These are phyloP conservation scores for Pocota personata DNA, from an alignment of 2,888 invertebrate species.

Conservation along the genomic window DNA sequence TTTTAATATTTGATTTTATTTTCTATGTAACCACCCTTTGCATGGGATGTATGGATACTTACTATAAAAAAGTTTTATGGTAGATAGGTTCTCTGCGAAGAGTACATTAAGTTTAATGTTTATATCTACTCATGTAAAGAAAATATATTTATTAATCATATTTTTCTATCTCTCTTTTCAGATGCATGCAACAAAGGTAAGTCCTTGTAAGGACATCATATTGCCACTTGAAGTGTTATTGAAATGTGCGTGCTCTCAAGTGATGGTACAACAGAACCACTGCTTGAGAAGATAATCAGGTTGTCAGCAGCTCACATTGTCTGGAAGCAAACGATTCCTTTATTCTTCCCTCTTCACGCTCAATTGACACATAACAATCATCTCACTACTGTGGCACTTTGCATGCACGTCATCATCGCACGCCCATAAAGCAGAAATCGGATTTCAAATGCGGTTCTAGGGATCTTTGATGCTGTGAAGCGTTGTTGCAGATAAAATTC, in stretches of 20 bases:
- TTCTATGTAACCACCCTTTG: too few species aligned
- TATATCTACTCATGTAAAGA: not conserved
- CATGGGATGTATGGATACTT: too few species aligned
- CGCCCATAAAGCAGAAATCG: conserved; percentile 40
- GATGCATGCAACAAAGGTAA: conserved; percentile 50
- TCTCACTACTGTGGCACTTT: conserved; percentile 41
- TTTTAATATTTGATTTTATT: too few species aligned
- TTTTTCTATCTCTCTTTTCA: conserved; percentile 33
- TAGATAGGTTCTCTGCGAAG: too few species aligned
- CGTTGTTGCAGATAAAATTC: conserved; percentile 44
- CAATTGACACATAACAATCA: conserved; percentile 44
- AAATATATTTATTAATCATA: not conserved
- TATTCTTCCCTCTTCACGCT: not conserved
- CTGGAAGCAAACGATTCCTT: conserved; percentile 18
- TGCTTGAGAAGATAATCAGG: conserved; percentile 27
- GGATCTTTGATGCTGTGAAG: not conserved
- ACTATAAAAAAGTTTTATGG: too few species aligned
- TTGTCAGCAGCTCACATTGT: conserved; percentile 36
- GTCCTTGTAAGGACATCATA: not conserved
- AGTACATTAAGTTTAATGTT: too few species aligned
- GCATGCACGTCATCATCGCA: conserved; percentile 19
- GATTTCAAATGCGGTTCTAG: conserved; percentile 39
- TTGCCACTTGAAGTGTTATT: not conserved
- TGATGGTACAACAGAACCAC: conserved; percentile 32
- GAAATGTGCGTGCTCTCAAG: conserved; percentile 51